A percentile compares a stretch with the other conserved stretches of the same genome.
Evolutionary conservation across 2,113 vertebrate species (phyloP).

Genomic region (Syngnathus scovelli): DNA sequence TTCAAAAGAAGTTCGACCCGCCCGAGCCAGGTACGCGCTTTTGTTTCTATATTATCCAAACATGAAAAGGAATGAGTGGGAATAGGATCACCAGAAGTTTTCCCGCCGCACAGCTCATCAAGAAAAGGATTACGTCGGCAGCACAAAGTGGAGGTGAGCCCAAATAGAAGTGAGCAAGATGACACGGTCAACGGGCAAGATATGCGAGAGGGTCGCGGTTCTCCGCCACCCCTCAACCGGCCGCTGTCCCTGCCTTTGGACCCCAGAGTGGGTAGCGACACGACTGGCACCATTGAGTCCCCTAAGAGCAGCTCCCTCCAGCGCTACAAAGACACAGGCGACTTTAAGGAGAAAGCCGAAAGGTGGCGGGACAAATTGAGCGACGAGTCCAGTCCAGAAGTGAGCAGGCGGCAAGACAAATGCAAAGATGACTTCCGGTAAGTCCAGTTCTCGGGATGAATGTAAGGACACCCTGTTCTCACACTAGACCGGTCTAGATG

Average conservation of each 20-base stretch:
- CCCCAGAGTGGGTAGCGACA: constrained; percentile 4
- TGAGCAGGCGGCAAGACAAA: not conserved
- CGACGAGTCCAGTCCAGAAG: constrained; percentile 46
- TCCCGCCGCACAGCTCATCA: constrained; percentile 12
- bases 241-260: constrained; percentile 44
- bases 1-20: constrained; percentile 21
- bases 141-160: constrained; percentile 73
- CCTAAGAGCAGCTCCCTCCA: constrained; percentile 65
- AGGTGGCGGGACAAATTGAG: constrained; percentile 77
- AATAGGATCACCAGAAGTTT: not conserved
- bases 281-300: constrained; percentile 45
- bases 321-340: constrained; percentile 67
- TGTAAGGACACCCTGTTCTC: not conserved
- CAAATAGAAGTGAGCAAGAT: constrained; percentile 63
- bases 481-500: not conserved
- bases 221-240: constrained; percentile 27
- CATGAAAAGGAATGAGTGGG: not conserved
- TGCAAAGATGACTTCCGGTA: constrained; percentile 41
- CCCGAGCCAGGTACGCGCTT: constrained; percentile 36
- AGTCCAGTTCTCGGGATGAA: not conserved
- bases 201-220: constrained; percentile 31
- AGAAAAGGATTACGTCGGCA: constrained; percentile 74
- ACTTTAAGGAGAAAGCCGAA: constrained; percentile 75
- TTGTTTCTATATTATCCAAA: not conserved
- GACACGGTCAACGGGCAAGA: constrained; percentile 24